A percentile compares a stretch with the other conserved stretches of the same genome.
Evolutionary conservation across 1,140 invertebrate genomes (phyloP).

Genomic region (Ceratina calcarata): DNA sequence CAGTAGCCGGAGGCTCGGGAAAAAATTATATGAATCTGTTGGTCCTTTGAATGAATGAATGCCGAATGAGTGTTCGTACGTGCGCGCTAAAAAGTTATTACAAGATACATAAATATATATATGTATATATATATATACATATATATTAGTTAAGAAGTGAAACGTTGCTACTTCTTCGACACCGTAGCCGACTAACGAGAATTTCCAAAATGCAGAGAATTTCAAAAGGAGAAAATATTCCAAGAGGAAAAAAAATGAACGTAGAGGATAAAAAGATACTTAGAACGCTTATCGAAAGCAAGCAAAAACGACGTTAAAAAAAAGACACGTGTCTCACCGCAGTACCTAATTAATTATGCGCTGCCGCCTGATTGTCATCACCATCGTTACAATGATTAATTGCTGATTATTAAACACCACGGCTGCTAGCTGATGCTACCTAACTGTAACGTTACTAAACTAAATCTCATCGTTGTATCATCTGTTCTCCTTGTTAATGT

Average conservation of each 20-base stretch:
- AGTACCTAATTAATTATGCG: constrained; percentile 29
- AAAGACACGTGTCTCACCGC: constrained; percentile 42
- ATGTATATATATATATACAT: too few relatives aligned
- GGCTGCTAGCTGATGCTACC: constrained; percentile 33
- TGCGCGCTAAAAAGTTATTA: constrained; percentile 37
- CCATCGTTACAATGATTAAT: constrained; percentile 45
- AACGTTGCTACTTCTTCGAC: constrained; percentile 46
- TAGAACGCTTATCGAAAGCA: constrained; percentile 50
- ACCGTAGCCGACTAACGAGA: constrained; percentile 22
- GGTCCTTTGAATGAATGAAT: constrained; percentile 16
- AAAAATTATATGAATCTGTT: constrained; percentile 27
- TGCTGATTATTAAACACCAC: constrained; percentile 30
- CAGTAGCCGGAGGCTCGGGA: constrained; percentile 23
- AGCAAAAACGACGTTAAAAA: constrained; percentile 30
- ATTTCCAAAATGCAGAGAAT: constrained; percentile 18
- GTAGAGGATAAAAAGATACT: constrained; percentile 32
- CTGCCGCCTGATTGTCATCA: constrained; percentile 21
- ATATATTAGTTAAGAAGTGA: constrained; percentile 42
- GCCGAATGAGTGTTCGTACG: not conserved
- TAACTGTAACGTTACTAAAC: constrained; percentile 40
- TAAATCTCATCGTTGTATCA: constrained; percentile 26
- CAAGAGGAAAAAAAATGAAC: constrained; percentile 17
- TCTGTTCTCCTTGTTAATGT: not conserved
- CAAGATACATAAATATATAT: too few relatives aligned
- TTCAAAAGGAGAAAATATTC: not conserved